These are phyloP conservation scores for Hipposideros larvatus DNA, from an alignment of 2,797 vertebrate genomes.

Conservation along the genomic window DNA sequence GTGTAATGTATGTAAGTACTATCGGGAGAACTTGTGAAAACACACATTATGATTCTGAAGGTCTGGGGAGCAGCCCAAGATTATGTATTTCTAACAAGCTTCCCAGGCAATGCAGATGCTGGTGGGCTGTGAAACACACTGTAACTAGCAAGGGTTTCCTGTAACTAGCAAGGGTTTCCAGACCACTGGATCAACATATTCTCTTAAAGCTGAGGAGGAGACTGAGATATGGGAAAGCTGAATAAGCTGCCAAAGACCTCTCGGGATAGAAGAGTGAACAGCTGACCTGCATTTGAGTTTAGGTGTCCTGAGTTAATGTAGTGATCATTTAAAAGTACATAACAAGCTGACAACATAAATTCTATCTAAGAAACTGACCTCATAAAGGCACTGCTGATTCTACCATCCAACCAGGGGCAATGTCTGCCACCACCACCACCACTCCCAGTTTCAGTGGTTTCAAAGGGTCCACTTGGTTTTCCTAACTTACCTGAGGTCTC, in stretches of 20 bases:
- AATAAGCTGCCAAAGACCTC: not conserved
- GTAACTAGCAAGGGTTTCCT: not conserved
- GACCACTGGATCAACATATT: not conserved
- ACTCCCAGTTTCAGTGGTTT: not conserved
- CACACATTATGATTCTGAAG: not conserved
- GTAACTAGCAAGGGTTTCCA: not conserved
- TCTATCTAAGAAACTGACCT: not conserved
- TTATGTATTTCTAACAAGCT: not conserved
- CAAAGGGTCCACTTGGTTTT: not conserved
- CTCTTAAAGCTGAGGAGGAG: not conserved
- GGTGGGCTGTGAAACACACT: not conserved
- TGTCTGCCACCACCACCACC: not conserved
- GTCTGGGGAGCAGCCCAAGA: not conserved
- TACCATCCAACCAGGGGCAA: not conserved
- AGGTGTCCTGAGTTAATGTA: not conserved
- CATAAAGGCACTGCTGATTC: not conserved
- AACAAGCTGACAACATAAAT: slow-evolving; percentile 8
- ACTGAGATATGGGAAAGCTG: not conserved
- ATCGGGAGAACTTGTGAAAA: slow-evolving; percentile 20
- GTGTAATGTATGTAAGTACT: not conserved
- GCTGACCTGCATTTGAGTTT: not conserved
- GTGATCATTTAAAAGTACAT: not conserved
- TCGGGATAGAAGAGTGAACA: not conserved
- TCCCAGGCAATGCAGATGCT: not conserved
- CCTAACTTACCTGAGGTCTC: slow-evolving; percentile 71